Evolutionary conservation across 2,113 vertebrate genomes (phyloP), one percentile per base, ranked within the genome.

Genomic region (Hydrochoerus hydrochaeris): DNA sequence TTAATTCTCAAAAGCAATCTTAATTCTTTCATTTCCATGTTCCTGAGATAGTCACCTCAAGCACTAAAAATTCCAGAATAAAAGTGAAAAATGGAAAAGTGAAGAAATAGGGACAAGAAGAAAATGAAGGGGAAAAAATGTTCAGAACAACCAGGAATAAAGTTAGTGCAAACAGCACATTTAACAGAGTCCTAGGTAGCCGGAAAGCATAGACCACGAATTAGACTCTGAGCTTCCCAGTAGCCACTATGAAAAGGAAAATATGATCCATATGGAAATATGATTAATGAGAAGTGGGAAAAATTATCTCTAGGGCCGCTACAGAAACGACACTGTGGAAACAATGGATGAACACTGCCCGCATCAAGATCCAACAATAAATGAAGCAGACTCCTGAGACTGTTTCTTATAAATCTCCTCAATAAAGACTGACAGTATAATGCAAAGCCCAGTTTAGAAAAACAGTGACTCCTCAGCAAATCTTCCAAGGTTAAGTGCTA

Each of bases 211-310:
- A 38, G 58, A 3, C 62, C 14, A 60, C 24, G 85, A 32, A 65
- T 77, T 24, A 52, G 60, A 91, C 62, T 82, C 44, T 69, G 89
- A 82, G 83, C 89, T 93, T 94, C 86, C 80, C 60, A 83, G 78
- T 16, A 88, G 52, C 32, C 88, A 49, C 10, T 19, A 35, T 26
- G 16, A 93, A 88, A 82, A 88, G 52, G 52, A 32, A 92, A 96
- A 90, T 22, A 65, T 41, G 5, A 49, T 22, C 22, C 54, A 26
- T 22, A 35, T 60, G 41, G 63, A 90, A 90, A 82, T 1, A 7
- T 3, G 57, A 22, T 44, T 71, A 41, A 24, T 63, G 85, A 63
- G 35, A 88, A 46, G 44, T 60, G 4, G 52, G 95, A 93, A 58
- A 60, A 81, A 57, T 52, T 60, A 73, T 54, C 65, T 71, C 89